phyloP scores from a whole-genome alignment of 2,888 invertebrate species.

The Monopis laevigella region DNA sequence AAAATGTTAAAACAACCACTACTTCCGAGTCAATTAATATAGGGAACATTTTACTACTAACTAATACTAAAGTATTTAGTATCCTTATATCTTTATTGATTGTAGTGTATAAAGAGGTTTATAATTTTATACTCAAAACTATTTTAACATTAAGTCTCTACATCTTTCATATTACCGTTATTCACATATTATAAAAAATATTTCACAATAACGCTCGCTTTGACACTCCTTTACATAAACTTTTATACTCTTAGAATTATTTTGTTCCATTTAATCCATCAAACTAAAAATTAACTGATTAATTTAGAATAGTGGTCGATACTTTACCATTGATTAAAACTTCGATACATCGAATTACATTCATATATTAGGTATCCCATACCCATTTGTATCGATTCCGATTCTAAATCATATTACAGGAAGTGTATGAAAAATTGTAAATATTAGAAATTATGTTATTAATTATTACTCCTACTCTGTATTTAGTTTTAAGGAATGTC shows the following conservation, averaged over 20 bases:
- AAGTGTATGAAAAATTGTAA: constrained; percentile 54
- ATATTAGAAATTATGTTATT: constrained; percentile 42
- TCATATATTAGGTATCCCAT: no score
- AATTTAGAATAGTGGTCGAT: no score
- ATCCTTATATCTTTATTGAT: constrained; percentile 50
- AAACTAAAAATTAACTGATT: no score
- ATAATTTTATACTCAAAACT: constrained; percentile 64
- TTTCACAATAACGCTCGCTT: neutral
- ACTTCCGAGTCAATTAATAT: constrained; percentile 86
- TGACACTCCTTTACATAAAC: no score
- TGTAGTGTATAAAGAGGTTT: constrained; percentile 37
- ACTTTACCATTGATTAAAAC: constrained; percentile 3
- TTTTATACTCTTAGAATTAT: no score
- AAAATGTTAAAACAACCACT: constrained; percentile 41
- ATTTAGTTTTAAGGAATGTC: constrained; percentile 42
- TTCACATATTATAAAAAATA: neutral
- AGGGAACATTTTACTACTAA: constrained; percentile 79
- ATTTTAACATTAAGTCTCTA: neutral
- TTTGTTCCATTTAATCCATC: no score
- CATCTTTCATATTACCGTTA: neutral
- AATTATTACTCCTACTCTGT: constrained; percentile 42
- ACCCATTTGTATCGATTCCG: neutral
- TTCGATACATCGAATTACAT: no score
- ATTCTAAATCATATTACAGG: constrained; percentile 40
- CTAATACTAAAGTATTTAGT: constrained; percentile 30